Evolutionary conservation across 2,113 vertebrate genomes (phyloP).

Genomic region (Grammomys dolichurus): DNA sequence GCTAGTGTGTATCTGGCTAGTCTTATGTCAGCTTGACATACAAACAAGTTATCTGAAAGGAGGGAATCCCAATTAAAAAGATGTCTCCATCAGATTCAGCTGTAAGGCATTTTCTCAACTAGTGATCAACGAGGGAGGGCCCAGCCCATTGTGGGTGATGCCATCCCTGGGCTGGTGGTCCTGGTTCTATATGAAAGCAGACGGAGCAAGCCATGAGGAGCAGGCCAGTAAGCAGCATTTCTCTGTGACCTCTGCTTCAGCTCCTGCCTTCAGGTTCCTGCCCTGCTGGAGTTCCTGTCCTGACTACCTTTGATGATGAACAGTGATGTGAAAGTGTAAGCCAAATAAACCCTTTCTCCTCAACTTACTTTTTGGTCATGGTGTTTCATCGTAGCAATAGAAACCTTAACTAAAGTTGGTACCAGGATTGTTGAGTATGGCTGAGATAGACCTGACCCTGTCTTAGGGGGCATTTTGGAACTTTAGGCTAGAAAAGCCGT

Average conservation of each 20-base stretch:
- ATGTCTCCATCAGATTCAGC: not conserved
- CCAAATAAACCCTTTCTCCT: not conserved
- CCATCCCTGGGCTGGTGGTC: not conserved
- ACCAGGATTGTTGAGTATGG: not conserved
- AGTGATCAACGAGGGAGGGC: not conserved
- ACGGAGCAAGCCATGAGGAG: not conserved
- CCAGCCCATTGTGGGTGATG: not conserved
- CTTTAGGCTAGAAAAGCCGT: not conserved
- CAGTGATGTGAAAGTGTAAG: not conserved
- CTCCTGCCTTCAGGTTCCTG: not conserved
- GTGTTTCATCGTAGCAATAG: not conserved
- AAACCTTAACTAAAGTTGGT: not conserved
- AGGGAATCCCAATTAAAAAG: not conserved
- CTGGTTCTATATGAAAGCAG: not conserved
- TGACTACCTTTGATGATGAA: not conserved
- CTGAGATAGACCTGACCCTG: not conserved
- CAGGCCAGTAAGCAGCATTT: not conserved
- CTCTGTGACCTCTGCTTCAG: not conserved
- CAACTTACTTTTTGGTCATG: not conserved
- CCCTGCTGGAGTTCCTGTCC: not conserved
- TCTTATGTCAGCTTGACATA: not conserved
- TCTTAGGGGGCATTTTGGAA: not conserved
- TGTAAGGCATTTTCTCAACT: not conserved
- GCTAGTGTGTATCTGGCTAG: not conserved
- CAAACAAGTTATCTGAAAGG: not conserved